A percentile compares a stretch with the other conserved stretches of the same genome.
phyloP scores from a whole-genome alignment of 2,113 vertebrate genomes.

The Neomonachus schauinslandi region DNA sequence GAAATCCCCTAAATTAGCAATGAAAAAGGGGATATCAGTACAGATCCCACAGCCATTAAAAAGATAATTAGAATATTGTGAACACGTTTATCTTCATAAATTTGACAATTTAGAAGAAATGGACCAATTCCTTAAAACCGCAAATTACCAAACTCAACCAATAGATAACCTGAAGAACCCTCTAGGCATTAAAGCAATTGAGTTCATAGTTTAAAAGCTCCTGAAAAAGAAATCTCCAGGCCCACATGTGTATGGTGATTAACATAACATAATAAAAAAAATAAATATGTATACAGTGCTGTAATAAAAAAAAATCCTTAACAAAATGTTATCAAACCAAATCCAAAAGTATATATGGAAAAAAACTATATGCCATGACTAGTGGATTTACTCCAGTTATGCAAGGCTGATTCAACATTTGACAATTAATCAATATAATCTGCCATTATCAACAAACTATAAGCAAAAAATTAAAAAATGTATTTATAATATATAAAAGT shows the following conservation, averaged over 20 bases:
- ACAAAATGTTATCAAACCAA: constrained; percentile 28
- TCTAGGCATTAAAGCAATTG: background rate
- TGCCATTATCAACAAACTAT: background rate
- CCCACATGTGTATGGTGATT: background rate
- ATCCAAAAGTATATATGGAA: background rate
- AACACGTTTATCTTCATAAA: background rate
- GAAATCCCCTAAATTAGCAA: background rate
- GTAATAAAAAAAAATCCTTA: background rate
- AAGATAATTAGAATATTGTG: background rate
- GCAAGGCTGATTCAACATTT: background rate
- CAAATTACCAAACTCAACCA: background rate
- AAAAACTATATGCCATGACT: background rate
- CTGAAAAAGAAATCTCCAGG: background rate
- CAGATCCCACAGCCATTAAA: background rate
- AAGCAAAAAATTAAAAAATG: background rate
- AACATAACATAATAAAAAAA: too few species aligned
- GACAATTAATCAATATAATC: background rate
- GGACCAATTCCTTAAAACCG: background rate
- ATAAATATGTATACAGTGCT: too few species aligned
- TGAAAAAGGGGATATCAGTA: background rate
- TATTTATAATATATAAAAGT: background rate
- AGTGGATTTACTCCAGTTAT: background rate
- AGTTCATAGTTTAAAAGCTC: background rate
- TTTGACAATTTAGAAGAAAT: background rate
- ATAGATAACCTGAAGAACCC: background rate